Conservation (phyloP, 2,888 invertebrate species). For the Cactoblastis cactorum region DNA sequence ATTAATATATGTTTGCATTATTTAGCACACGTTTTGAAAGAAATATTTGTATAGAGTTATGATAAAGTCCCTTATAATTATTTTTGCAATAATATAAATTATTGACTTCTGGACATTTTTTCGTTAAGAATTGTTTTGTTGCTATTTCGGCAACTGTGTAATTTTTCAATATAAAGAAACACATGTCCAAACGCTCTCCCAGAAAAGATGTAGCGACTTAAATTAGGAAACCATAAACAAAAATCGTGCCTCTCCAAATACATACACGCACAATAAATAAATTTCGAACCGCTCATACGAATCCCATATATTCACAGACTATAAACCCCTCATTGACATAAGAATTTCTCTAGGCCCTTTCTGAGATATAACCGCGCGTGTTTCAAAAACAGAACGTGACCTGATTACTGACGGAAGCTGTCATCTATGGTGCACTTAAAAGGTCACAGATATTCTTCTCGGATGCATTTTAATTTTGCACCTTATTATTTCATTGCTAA, state of each 20-base stretch:
- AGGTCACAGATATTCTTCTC: constrained; percentile 47
- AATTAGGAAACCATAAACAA: not conserved
- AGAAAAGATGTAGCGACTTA: not conserved
- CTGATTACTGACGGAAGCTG: constrained; percentile 75
- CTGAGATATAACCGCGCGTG: constrained; percentile 48
- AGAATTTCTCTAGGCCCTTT: constrained; percentile 23
- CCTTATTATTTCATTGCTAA: constrained; percentile 32
- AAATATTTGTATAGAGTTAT: too few relatives aligned
- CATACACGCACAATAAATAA: constrained; percentile 33
- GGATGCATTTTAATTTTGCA: constrained; percentile 29
- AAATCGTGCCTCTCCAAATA: not conserved
- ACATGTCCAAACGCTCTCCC: not conserved
- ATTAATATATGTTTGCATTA: too few relatives aligned
- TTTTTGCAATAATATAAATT: too few relatives aligned
- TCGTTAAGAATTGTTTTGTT: too few relatives aligned
- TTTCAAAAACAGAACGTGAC: constrained; percentile 76
- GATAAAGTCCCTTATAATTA: too few relatives aligned
- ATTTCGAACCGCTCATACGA: constrained; percentile 34
- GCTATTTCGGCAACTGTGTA: too few relatives aligned
- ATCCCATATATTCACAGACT: constrained; percentile 28
- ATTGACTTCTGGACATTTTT: too few relatives aligned
- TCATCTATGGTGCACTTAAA: constrained; percentile 48
- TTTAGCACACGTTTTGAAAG: too few relatives aligned
- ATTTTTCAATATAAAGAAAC: not conserved
- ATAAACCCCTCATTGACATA: constrained; percentile 31